Conservation (phyloP, 2,888 invertebrate genomes). For the Macaria liturata region DNA sequence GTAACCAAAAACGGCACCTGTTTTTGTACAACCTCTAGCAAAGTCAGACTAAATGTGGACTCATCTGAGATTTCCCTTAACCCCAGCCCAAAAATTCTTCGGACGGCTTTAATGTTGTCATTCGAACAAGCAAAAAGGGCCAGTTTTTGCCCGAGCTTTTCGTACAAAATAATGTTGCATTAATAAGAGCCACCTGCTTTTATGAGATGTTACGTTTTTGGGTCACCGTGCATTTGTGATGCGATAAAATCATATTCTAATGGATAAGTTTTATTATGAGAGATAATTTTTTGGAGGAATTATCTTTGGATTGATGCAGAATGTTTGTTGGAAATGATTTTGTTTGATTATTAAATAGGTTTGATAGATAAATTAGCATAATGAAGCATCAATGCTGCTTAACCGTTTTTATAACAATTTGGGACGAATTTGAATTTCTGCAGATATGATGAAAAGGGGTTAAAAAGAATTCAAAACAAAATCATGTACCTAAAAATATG, state of each 20-base stretch:
- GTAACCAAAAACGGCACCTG: conserved; percentile 3
- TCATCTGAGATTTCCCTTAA: conserved; percentile 46
- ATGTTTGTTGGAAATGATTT: too few relatives aligned
- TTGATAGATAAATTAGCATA: too few relatives aligned
- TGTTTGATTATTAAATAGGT: too few relatives aligned
- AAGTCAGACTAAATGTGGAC: conserved; percentile 31
- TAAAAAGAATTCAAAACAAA: too few relatives aligned
- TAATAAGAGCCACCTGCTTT: conserved; percentile 67
- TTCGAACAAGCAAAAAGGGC: conserved; percentile 63
- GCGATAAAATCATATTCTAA: conserved; percentile 53
- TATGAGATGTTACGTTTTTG: conserved; percentile 57
- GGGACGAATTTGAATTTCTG: too few relatives aligned
- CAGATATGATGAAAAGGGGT: too few relatives aligned
- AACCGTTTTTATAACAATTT: too few relatives aligned
- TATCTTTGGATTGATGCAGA: too few relatives aligned
- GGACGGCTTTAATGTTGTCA: conserved; percentile 64
- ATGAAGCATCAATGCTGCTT: too few relatives aligned
- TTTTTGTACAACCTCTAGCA: too few relatives aligned
- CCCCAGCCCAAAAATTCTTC: conserved; percentile 44
- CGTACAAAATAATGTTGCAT: conserved; percentile 67
- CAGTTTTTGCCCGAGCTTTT: conserved; percentile 63
- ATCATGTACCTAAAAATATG: too few relatives aligned
- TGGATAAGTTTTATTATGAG: conserved; percentile 34
- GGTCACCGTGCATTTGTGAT: conserved; percentile 52
- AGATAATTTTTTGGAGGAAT: too few relatives aligned